Evolutionary conservation across 1,140 invertebrate species (phyloP), one percentile per base, ranked within the genome.

Genomic region (Physella acuta): DNA sequence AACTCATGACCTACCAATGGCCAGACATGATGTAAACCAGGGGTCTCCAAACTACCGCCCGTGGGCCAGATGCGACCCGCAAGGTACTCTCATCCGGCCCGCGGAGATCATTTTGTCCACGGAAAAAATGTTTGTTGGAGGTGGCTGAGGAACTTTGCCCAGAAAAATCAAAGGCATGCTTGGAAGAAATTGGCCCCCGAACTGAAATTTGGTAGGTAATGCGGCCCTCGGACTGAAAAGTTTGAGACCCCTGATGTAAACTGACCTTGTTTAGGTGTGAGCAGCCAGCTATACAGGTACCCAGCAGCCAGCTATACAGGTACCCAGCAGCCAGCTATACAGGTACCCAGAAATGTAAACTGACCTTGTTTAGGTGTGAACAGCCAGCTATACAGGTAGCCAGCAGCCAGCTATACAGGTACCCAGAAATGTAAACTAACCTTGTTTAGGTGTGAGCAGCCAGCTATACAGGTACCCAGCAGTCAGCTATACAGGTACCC

Each of bases 181-280:
- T n/a, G n/a, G n/a, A n/a, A n/a, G n/a, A n/a, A n/a, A n/a, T n/a
- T n/a, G n/a, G n/a, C n/a, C n/a, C n/a, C n/a, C n/a, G n/a, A n/a
- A n/a, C n/a, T n/a, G n/a, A n/a, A n/a, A n/a, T n/a, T n/a, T n/a
- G n/a, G n/a, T n/a, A n/a, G n/a, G n/a, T 94, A 0, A 97, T 86
- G 79, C 90, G 92, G 44, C 93, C 93, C 28, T 92, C 93, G 5
- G 94, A 95, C 95, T 97, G 1, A 91, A 89, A 44, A 8, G 8
- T 44, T 8, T 11, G 20, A 11, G 20, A 8, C 39, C 39, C 8
- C 8, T 11, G 8, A 44, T 20, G 20, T 44, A 44, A 44, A 44
- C 39, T 11, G 20, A 44, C 39, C 39, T 20, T 44, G 8, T 11
- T 8, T 11, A 44, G 8, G 20, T 44, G 20, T 11, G 20, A 20